Conservation (phyloP, 2,113 vertebrate species). For the Corvus moneduloides region DNA sequence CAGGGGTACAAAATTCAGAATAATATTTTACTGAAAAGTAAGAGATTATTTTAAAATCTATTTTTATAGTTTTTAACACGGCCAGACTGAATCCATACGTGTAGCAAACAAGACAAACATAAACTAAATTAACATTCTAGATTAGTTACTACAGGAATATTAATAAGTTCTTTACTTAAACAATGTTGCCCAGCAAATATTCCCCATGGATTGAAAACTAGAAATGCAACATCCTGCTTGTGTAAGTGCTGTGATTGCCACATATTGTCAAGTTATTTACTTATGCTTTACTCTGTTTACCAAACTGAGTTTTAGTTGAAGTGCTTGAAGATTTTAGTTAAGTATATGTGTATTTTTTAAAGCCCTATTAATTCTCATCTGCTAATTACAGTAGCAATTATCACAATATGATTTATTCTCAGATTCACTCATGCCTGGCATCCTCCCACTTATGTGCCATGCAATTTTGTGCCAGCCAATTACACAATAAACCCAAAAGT, state of each 20-base stretch:
- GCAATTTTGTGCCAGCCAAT: neutral
- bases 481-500: neutral
- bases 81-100: neutral
- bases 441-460: rapidly evolving
- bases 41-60: neutral
- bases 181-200: neutral
- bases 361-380: neutral
- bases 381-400: neutral
- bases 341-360: neutral
- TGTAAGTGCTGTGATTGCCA: neutral
- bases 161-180: neutral
- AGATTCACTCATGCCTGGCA: neutral
- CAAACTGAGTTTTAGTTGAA: neutral
- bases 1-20: neutral
- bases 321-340: neutral
- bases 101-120: neutral
- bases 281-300: neutral
- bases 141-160: neutral
- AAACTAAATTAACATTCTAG: neutral
- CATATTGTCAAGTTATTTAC: neutral
- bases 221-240: neutral
- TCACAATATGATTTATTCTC: neutral
- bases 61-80: neutral
- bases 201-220: neutral
- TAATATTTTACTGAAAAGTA: neutral